Conservation (phyloP, 2,888 invertebrate species). For the Leptopilina myrica region DNA sequence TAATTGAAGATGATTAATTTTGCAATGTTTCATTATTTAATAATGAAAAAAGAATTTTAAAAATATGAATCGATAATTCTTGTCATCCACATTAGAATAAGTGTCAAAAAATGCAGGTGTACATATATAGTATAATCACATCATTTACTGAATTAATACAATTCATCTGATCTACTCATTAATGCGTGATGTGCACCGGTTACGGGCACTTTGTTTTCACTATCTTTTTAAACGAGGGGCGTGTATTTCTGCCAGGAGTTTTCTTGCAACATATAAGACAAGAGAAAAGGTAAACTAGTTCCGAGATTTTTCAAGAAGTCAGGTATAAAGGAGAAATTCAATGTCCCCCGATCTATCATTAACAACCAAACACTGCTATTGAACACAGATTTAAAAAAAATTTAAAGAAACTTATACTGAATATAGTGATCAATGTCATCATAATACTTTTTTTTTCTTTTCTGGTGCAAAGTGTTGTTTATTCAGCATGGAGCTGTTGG, state of each 20-base stretch:
- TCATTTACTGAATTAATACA: slow-evolving; percentile 20
- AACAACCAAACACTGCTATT: slow-evolving; percentile 61
- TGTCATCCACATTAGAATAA: no score
- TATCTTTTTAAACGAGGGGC: slow-evolving; percentile 56
- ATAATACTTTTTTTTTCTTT: slow-evolving; percentile 32
- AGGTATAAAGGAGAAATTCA: slow-evolving; percentile 76
- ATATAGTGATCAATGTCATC: slow-evolving; percentile 52
- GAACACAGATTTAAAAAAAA: slow-evolving; percentile 53
- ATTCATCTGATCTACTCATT: slow-evolving; percentile 54
- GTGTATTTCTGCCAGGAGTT: slow-evolving; percentile 43
- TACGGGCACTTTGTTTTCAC: slow-evolving; percentile 59
- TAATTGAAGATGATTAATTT: no score
- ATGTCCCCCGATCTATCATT: slow-evolving; percentile 72
- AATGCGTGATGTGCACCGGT: slow-evolving; percentile 56
- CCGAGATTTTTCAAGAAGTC: slow-evolving; percentile 68
- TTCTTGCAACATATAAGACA: slow-evolving; percentile 60
- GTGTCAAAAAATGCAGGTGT: no score
- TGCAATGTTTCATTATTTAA: no score
- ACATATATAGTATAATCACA: neutral
- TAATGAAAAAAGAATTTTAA: no score
- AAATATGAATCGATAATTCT: no score
- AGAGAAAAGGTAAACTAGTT: slow-evolving; percentile 75
- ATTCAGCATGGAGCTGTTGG: slow-evolving; percentile 68
- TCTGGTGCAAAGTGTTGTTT: slow-evolving; percentile 14
- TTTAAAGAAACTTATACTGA: slow-evolving; percentile 23